These are phyloP conservation scores for Argya squamiceps DNA, from an alignment of 2,797 vertebrate genomes.

Conservation along the genomic window DNA sequence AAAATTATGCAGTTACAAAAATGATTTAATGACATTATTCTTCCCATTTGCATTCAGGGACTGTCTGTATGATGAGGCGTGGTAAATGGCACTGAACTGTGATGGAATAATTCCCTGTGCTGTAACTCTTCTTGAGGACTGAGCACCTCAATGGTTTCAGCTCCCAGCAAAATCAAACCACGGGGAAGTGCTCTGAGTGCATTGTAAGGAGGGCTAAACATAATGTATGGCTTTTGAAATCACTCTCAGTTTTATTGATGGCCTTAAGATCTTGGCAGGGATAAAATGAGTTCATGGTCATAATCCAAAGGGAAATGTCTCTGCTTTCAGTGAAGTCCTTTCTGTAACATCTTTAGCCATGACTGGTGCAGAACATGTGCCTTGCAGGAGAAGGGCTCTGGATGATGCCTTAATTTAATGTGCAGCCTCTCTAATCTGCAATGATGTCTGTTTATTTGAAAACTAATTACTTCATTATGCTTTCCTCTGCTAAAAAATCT, in stretches of 20 bases:
- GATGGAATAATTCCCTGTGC: conserved; percentile 11
- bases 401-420: conserved; percentile 51
- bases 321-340: conserved; percentile 4
- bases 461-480: conserved; percentile 18
- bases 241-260: not conserved
- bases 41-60: conserved; percentile 64
- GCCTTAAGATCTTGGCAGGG: not conserved
- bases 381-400: conserved; percentile 3
- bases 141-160: not conserved
- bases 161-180: conserved; percentile 6
- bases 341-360: not conserved
- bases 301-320: not conserved
- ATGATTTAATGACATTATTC: conserved; percentile 68
- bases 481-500: not conserved
- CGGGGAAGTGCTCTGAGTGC: not conserved
- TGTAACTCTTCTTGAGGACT: conserved; percentile 37
- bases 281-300: not conserved
- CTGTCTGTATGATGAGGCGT: not conserved
- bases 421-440: conserved; percentile 7
- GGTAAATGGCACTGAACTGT: conserved; percentile 11
- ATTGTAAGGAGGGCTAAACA: not conserved
- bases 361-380: not conserved
- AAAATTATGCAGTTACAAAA: conserved; percentile 67
- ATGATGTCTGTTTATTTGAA: conserved; percentile 10
- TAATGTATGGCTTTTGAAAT: not conserved